phyloP scores from a whole-genome alignment of 2,113 vertebrate genomes.

The Podarcis cretensis region DNA sequence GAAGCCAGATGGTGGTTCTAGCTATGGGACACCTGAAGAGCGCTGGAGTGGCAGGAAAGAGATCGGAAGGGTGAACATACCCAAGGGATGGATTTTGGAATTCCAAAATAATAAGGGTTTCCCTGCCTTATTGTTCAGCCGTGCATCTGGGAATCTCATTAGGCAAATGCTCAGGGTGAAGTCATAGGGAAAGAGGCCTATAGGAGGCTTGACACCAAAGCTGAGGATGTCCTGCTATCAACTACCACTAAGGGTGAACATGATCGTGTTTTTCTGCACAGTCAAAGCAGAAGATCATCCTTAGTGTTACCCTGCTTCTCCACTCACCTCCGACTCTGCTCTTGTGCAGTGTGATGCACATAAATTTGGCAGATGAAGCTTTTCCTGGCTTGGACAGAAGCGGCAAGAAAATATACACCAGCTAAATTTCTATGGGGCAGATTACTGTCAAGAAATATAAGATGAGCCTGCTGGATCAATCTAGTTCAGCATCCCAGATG shows the following conservation, averaged over 20 bases:
- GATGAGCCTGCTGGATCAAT: too few species aligned
- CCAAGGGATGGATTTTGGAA: conserved; percentile 34
- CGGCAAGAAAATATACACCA: not conserved
- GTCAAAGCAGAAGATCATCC: not conserved
- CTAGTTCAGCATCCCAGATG: too few species aligned
- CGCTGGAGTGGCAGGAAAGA: conserved; percentile 54
- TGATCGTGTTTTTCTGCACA: not conserved
- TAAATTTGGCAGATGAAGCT: not conserved
- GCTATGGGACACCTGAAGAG: conserved; percentile 61
- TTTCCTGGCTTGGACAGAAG: not conserved
- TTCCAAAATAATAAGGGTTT: conserved; percentile 58
- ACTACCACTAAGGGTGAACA: not conserved
- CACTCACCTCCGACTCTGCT: not conserved
- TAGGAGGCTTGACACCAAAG: not conserved
- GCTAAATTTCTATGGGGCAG: not conserved
- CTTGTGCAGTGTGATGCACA: not conserved
- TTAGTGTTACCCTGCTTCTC: not conserved
- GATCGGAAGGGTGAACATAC: conserved; percentile 41
- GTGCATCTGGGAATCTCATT: conserved; percentile 66
- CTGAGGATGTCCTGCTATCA: not conserved
- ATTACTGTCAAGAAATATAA: not conserved
- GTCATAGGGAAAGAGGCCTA: conserved; percentile 56
- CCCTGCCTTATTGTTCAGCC: conserved; percentile 68
- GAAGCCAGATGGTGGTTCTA: conserved; percentile 65
- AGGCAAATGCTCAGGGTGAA: conserved; percentile 37